phyloP scores from a whole-genome alignment of 1,140 invertebrate genomes.

The Sycobia sp. region DNA sequence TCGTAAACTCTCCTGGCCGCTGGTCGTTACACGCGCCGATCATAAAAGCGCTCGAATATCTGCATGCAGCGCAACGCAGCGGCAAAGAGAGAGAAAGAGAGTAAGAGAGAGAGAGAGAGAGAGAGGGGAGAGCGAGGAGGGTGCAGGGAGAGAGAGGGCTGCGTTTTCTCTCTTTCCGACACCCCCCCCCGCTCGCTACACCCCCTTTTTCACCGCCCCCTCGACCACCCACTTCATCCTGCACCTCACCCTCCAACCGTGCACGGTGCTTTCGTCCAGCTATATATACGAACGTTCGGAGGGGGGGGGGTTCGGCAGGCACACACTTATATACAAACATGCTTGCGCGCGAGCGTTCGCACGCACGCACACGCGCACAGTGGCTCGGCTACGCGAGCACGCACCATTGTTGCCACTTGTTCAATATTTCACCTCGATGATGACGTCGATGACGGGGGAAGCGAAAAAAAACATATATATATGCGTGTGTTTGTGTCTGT shows the following conservation, averaged over 20 bases:
- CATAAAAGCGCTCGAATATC: constrained; percentile 32
- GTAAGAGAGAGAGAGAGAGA: too few relatives aligned
- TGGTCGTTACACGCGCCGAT: constrained; percentile 25
- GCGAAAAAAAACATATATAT: constrained; percentile 23
- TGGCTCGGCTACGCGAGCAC: too few relatives aligned
- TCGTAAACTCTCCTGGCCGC: constrained; percentile 21
- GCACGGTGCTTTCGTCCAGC: too few relatives aligned
- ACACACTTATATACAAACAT: neutral
- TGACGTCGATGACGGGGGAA: constrained; percentile 31
- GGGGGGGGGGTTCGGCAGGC: too few relatives aligned
- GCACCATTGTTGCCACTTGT: constrained; percentile 15
- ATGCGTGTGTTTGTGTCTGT: neutral
- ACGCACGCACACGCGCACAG: neutral
- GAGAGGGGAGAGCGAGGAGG: too few relatives aligned
- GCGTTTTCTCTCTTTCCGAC: too few relatives aligned
- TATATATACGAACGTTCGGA: too few relatives aligned
- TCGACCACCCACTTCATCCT: too few relatives aligned
- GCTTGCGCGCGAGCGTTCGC: neutral
- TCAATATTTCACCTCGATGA: constrained; percentile 36
- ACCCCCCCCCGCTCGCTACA: neutral
- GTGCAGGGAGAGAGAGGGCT: too few relatives aligned
- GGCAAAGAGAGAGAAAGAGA: too few relatives aligned
- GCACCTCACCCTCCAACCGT: neutral
- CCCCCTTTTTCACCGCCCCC: neutral
- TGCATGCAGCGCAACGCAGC: neutral